Evolutionary conservation across 30 jellyfish, hydroid and myxozoan genomes (phyloP), one percentile per base, ranked within the genome.

Genomic region (Hydractinia echinata): DNA sequence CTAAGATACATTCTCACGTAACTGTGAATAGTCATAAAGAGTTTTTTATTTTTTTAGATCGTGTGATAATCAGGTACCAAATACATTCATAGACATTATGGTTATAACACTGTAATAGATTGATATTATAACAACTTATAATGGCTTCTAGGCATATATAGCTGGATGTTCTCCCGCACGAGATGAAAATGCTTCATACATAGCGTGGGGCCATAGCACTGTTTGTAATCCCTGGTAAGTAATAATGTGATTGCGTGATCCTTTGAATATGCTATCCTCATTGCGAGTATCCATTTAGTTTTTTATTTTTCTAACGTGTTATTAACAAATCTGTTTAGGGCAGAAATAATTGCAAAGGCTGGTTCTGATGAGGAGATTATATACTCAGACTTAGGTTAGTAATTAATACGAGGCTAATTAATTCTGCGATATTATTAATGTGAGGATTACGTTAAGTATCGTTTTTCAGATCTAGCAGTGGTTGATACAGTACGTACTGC

Each of bases 111-210:
- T 30, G 44, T 2, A 0, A 30, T 30, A 30, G 44, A 30, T 30
- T 30, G 44, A 30, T 30, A 30, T 30, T 30, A 30, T 30, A 30
- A 30, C 44, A 66, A 10, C 76, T 10, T 61, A 19, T 20, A 11
- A 7, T 83, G 51, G 39, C 20, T 84, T 66, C 21, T 61, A 89
- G 96, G 58, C 84, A 55, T 90, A 73, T 54, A 89, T 82, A 6
- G 97, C 97, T 48, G 93, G 84, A 5, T 90, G 97, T 54, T 72
- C 88, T 51, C 94, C 89, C 14, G 95, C 97, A 7, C 74, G 87
- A n/a, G 94, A 90, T 61, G 94, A 81, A 6, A 60, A 73, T 3
- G 87, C 95, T 5, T 61, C 90, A 5, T 90, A 90, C 61, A 86
- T 76, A 16, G 79, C 97, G 7, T 90, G 91, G 91, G 97, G 97